Evolutionary conservation across 1,140 invertebrate species (phyloP).

Genomic region (Penaeus vannamei): DNA sequence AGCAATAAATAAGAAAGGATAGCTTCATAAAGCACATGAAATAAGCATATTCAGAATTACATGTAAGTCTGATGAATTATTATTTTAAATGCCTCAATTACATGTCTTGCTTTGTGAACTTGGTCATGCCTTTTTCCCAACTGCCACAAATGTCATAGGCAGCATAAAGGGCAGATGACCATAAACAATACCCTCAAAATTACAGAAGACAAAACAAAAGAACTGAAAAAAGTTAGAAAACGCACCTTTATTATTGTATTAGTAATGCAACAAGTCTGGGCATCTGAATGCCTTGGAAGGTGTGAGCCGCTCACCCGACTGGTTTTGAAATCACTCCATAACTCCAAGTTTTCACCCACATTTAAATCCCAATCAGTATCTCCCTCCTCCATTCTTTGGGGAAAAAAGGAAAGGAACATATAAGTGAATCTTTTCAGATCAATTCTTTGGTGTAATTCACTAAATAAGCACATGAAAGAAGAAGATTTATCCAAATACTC

Average conservation of each 20-base stretch:
- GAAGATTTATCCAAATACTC: background rate
- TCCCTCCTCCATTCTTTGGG: conserved; percentile 47
- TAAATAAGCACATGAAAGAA: no score
- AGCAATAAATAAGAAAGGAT: no score
- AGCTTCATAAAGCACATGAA: no score
- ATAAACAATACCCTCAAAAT: no score
- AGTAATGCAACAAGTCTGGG: conserved; percentile 72
- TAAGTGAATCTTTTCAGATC: no score
- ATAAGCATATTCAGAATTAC: no score
- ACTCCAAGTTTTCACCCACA: conserved; percentile 62
- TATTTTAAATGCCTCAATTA: no score
- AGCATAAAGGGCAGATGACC: no score
- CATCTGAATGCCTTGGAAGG: conserved; percentile 73
- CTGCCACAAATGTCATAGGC: no score
- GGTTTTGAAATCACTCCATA: conserved; percentile 68
- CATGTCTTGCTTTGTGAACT: no score
- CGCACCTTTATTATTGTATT: conserved; percentile 71
- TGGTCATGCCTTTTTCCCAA: no score
- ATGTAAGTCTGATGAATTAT: no score
- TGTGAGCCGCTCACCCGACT: conserved; percentile 72
- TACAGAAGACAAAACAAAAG: background rate
- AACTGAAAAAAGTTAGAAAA: background rate
- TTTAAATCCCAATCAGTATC: conserved; percentile 53
- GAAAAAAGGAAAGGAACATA: background rate
- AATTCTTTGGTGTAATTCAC: background rate